Conservation (phyloP, 2,113 vertebrate genomes). For the Rhagologus leucostigma region DNA sequence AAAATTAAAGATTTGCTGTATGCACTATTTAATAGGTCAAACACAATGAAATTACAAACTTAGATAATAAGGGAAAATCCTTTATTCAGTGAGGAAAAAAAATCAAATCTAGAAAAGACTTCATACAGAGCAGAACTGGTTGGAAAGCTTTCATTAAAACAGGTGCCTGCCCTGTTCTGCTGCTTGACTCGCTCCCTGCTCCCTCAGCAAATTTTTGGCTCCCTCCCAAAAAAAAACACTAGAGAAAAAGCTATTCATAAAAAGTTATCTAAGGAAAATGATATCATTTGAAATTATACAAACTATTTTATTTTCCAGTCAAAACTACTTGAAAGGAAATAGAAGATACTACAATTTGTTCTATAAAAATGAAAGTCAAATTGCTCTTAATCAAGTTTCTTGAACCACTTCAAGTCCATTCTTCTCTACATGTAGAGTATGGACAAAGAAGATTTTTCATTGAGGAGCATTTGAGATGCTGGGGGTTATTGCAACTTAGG, state of each 20-base stretch:
- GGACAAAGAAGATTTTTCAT: not conserved
- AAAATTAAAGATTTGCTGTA: not conserved
- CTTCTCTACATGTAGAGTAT: not conserved
- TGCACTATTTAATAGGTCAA: constrained; percentile 1
- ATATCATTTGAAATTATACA: not conserved
- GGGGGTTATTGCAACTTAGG: not conserved
- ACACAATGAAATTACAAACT: not conserved
- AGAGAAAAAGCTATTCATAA: not conserved
- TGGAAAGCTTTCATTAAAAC: not conserved
- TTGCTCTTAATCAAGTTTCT: not conserved
- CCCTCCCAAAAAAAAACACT: not conserved
- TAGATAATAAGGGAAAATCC: not conserved
- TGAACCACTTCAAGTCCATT: not conserved
- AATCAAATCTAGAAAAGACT: not conserved
- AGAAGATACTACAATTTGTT: not conserved
- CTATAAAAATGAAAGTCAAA: not conserved
- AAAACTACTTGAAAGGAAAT: not conserved
- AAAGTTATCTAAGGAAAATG: not conserved
- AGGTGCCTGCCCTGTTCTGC: not conserved
- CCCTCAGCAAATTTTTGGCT: not conserved
- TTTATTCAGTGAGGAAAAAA: not conserved
- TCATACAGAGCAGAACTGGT: not conserved
- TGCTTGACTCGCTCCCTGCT: not conserved
- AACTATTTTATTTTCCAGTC: not conserved
- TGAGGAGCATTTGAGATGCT: not conserved